Evolutionary conservation across 1,140 invertebrate genomes (phyloP).

Genomic region (Listronotus oregonensis): DNA sequence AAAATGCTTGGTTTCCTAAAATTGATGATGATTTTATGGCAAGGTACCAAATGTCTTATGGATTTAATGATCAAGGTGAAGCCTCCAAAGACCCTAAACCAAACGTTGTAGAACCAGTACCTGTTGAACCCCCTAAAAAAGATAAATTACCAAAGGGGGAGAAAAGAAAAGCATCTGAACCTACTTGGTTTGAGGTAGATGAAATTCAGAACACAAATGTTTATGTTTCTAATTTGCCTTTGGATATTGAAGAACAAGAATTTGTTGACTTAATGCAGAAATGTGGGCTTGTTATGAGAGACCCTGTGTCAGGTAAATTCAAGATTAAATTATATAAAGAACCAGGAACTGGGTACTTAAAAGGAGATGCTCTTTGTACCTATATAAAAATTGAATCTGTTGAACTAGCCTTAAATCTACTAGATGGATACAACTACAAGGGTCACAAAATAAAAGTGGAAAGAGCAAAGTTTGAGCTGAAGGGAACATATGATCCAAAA

Average conservation of each 20-base stretch:
- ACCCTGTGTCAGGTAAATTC: conserved; percentile 79
- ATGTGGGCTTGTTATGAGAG: conserved; percentile 93
- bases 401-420: conserved; percentile 85
- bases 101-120: conserved; percentile 41
- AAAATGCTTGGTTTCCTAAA: conserved; percentile 96
- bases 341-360: conserved; percentile 77
- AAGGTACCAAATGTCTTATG: conserved; percentile 94
- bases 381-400: conserved; percentile 98
- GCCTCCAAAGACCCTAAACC: conserved; percentile 44
- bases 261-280: conserved; percentile 93
- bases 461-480: conserved; percentile 92
- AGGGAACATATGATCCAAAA: conserved; percentile 92
- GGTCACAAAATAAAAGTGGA: conserved; percentile 87
- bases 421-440: conserved; percentile 86
- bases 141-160: conserved; percentile 35
- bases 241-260: conserved; percentile 87
- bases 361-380: conserved; percentile 96
- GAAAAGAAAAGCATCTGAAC: conserved; percentile 59
- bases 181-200: conserved; percentile 92
- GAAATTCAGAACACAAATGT: conserved; percentile 95
- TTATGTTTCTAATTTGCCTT: conserved; percentile 92
- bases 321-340: conserved; percentile 96
- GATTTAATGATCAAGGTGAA: conserved; percentile 67
- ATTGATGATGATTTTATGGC: conserved; percentile 97
- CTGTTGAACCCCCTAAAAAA: conserved; percentile 18